phyloP scores from a whole-genome alignment of 2,888 invertebrate genomes.

The Lordiphosa fenestrarum region DNA sequence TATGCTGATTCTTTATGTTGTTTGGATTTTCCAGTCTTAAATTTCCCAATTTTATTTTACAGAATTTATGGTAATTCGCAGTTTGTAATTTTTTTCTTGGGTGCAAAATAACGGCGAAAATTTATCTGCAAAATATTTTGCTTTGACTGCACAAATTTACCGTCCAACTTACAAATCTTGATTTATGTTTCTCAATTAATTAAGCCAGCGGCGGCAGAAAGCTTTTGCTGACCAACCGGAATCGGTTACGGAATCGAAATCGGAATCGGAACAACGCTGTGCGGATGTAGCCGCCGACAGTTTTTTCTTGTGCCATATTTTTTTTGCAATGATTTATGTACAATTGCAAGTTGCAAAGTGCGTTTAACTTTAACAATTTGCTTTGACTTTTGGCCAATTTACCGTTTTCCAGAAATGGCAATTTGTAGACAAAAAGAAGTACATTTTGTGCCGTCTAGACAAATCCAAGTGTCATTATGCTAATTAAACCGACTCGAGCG shows the following conservation, averaged over 20 bases:
- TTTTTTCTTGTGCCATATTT: conserved; percentile 22
- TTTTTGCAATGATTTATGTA: conserved; percentile 44
- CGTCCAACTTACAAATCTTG: conserved; percentile 23
- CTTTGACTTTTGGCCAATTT: conserved; percentile 18
- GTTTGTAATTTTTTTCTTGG: background rate
- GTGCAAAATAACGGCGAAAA: background rate
- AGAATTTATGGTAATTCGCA: background rate
- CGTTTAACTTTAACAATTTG: conserved; percentile 1
- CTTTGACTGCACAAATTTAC: conserved; percentile 16
- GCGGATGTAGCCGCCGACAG: conserved; percentile 22
- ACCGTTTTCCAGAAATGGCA: conserved; percentile 3
- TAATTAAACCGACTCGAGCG: conserved; percentile 47
- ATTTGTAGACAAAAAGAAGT: conserved; percentile 20
- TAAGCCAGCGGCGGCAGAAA: conserved; percentile 13
- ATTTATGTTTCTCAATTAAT: conserved; percentile 45
- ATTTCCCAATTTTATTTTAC: too few relatives aligned
- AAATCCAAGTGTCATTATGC: conserved; percentile 53
- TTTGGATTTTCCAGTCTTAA: too few relatives aligned
- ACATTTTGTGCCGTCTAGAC: conserved; percentile 53
- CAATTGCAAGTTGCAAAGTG: too few relatives aligned
- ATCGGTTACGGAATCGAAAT: conserved; percentile 31
- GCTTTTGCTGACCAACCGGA: conserved; percentile 6
- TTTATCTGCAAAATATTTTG: conserved; percentile 8
- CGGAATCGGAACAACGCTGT: conserved; percentile 37
- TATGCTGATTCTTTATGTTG: too few relatives aligned